Base-by-base conservation (phyloP, 2,888 invertebrate species). In the Drosophila subquinaria region DNA sequence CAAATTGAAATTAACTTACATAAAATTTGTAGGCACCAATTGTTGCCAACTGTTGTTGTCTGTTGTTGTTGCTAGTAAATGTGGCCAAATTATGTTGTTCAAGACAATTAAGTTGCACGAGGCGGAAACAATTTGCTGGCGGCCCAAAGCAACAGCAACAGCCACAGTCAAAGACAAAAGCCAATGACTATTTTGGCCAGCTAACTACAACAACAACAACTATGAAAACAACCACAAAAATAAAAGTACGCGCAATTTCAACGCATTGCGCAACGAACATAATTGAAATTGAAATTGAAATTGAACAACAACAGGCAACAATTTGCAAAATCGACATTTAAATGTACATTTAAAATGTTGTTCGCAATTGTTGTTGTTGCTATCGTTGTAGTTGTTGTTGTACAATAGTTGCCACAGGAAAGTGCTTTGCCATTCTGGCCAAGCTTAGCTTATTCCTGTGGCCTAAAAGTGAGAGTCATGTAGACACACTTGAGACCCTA, bases 271-370 rank as follows among this genome's bases (percentile, higher is more conserved):
- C 84, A 84, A 84, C 84, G 60, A 73, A 63, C 73, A 72, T 81
- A 85, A 85, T 87, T 89, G 82, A 17, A 17, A 17, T 87, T 89
- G 82, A 17, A 17, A 17, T 17, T 17, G 17, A 85, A 84, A 88
- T 73, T 73, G 79, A 72, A 79, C 47, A 56, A 74, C 70, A 79
- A 66, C 73, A 69, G 62, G 52, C 87, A 78, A 82, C 83, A 88
- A 84, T 83, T 85, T 85, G 84, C 86, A 80, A 86, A 88, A 88
- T 85, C 81, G 83, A 76, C 85, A 85, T 82, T 89, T 85, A 89
- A 88, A 82, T 88, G 76, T 75, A 70, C 88, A 89, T 81, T 88
- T 87, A 78, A 71, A 61, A 56, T 68, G 66, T 51, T 71, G 61
- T 17, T 69, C 56, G 56, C 56, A 45, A 55, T 60, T 71, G 53